Percentiles rank a stretch among this genome's conserved stretches.
These are phyloP conservation scores for Probosciger aterrimus DNA, from an alignment of 2,113 vertebrate species.

Conservation along the genomic window DNA sequence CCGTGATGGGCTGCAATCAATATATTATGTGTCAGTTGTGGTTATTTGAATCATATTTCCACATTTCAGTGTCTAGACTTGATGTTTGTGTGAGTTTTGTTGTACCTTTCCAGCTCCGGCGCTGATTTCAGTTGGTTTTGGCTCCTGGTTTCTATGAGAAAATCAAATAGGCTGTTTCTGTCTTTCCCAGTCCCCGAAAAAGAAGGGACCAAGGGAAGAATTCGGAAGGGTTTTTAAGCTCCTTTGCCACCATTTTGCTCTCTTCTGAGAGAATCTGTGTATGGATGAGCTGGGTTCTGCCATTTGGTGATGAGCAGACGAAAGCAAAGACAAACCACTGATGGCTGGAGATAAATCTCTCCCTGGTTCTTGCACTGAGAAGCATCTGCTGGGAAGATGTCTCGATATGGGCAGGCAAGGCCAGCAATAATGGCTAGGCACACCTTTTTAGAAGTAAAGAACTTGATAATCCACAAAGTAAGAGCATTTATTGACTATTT, in stretches of 20 bases:
- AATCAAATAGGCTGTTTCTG: slow-evolving; percentile 18
- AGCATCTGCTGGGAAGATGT: not conserved
- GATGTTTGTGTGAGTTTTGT: slow-evolving; percentile 57
- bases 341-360: not conserved
- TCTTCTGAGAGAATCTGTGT: not conserved
- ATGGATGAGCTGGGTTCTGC: not conserved
- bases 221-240: not conserved
- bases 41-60: slow-evolving; percentile 64
- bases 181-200: not conserved
- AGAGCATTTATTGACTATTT: not conserved
- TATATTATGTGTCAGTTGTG: slow-evolving; percentile 25
- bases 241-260: not conserved
- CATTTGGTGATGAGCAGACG: not conserved
- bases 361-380: not conserved
- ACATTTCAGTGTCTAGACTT: slow-evolving; percentile 66
- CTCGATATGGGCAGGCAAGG: not conserved
- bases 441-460: not conserved
- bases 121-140: slow-evolving; percentile 58
- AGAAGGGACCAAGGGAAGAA: not conserved
- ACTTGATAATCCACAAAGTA: not conserved
- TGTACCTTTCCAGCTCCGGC: slow-evolving; percentile 57
- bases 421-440: not conserved
- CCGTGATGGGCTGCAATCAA: slow-evolving; percentile 36
- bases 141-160: slow-evolving; percentile 33
- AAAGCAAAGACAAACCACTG: not conserved